Base-by-base conservation (phyloP, 2,888 invertebrate species). In the Xestobium rufovillosum region DNA sequence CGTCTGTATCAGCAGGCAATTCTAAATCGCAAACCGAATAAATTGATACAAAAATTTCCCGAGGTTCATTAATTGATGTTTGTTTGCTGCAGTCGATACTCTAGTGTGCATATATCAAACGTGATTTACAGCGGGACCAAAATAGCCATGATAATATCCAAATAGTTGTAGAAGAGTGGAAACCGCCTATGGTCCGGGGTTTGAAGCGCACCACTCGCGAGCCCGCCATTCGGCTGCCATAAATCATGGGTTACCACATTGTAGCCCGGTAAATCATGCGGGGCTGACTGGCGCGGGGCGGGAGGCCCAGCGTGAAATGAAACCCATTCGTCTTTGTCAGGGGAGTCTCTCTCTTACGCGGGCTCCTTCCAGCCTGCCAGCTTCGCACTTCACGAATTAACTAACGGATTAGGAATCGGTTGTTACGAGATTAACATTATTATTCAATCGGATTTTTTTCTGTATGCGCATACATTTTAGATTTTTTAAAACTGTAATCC, bases 191-290 rank as follows among this genome's bases (percentile, higher is more conserved):
- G 48, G 46, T 43, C 45, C 50, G 48, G 50, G 50, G 43, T 48
- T 47, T 45, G 47, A 48, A 43, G 44, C 47, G 47, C 52, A 50
- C 31, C 50, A 42, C 55, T 65, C 66, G 65, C 65, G 67, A 66
- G 67, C 67, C 69, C 69, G 69, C 70, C 70, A 70, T 71, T 71
- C 71, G 71, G 70, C 70, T 63, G 65, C 68, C 57, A 73, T 75
- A 75, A 75, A 75, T 75, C 75, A 75, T 74, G 74, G 73, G 72
- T 73, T 74, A 74, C 75, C 75, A 74, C 75, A 74, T 73, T 73
- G 74, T 73, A 73, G 71, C 72, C 70, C 72, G 69, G 72, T 75
- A 75, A 75, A 75, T 74, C 75, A 75, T 75, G 70, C 59, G 61
- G 64, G 61, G 59, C 59, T 52, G 61, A 51, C 49, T 55, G 49